Evolutionary conservation across 92 coral and sea anemone genomes (phyloP).

Genomic region (Porites rus): DNA sequence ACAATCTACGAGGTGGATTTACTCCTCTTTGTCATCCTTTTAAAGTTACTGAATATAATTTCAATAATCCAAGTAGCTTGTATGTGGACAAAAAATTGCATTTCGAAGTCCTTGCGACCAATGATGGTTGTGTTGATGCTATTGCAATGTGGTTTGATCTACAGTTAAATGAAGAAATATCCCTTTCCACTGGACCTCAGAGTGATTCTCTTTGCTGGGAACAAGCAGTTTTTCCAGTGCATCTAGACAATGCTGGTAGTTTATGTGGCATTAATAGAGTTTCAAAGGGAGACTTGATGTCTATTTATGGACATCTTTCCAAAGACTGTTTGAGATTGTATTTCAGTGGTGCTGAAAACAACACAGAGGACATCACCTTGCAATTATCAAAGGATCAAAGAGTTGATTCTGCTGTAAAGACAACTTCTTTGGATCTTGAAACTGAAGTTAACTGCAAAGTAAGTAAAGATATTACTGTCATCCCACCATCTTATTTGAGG

Average conservation of each 20-base stretch:
- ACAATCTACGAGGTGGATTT: constrained; percentile 64
- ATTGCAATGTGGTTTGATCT: constrained; percentile 95
- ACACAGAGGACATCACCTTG: background rate
- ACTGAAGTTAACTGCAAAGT: background rate
- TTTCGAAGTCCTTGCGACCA: constrained; percentile 61
- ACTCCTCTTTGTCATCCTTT: constrained; percentile 70
- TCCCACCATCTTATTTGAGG: constrained; percentile 83
- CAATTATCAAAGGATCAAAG: background rate
- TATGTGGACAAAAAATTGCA: constrained; percentile 15
- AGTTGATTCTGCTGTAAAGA: background rate
- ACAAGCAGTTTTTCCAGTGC: constrained; percentile 93
- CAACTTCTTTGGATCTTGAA: background rate
- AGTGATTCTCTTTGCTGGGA: constrained; percentile 96
- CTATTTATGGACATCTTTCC: constrained; percentile 47
- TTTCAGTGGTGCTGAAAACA: constrained; percentile 34
- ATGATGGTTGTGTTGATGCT: constrained; percentile 83
- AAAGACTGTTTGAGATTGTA: constrained; percentile 68
- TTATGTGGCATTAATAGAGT: background rate
- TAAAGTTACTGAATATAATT: constrained; percentile 73
- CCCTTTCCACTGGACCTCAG: constrained; percentile 86
- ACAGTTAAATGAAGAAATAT: constrained; percentile 74
- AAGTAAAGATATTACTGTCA: constrained; percentile 2
- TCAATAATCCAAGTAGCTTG: constrained; percentile 78
- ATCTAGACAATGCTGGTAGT: constrained; percentile 28
- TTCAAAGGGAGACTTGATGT: constrained; percentile 62